These are phyloP conservation scores for Phengaris alcon DNA, from an alignment of 2,888 invertebrate genomes.

Conservation along the genomic window DNA sequence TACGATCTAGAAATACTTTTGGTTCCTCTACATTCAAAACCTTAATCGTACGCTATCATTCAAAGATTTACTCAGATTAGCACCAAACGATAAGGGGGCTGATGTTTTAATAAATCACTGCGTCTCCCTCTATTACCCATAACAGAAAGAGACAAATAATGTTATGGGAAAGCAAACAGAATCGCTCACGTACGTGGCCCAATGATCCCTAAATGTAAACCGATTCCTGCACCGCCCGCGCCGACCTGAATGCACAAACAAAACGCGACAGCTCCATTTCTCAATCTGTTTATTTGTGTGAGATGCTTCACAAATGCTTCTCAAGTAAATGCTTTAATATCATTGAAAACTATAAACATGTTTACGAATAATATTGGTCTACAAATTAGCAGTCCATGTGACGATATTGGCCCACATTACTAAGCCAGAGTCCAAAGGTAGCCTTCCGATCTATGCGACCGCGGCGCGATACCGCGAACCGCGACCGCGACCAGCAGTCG, in stretches of 20 bases:
- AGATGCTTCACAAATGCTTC: background rate
- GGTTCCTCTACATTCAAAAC: too few relatives aligned
- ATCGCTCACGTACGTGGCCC: conserved; percentile 34
- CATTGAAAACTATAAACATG: background rate
- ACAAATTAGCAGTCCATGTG: too few relatives aligned
- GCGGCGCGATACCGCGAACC: too few relatives aligned
- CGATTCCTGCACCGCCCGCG: conserved; percentile 33
- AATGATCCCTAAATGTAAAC: conserved; percentile 40
- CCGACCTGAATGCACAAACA: conserved; percentile 17
- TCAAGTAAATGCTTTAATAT: background rate
- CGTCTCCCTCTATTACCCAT: background rate
- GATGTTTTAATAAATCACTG: conserved; percentile 1
- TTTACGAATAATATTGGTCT: too few relatives aligned
- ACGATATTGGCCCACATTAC: too few relatives aligned
- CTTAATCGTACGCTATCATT: background rate
- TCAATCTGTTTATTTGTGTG: background rate
- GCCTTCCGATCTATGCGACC: too few relatives aligned
- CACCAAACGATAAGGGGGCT: conserved; percentile 5
- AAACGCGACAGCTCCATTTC: background rate
- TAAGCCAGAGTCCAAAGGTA: too few relatives aligned
- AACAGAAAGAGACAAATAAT: background rate
- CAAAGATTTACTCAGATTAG: background rate
- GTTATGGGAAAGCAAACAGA: conserved; percentile 24
- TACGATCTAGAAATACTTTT: too few relatives aligned
- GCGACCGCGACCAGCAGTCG: too few relatives aligned